These are phyloP conservation scores for Dasyornis broadbenti DNA, from an alignment of 2,113 vertebrate species.

Conservation along the genomic window DNA sequence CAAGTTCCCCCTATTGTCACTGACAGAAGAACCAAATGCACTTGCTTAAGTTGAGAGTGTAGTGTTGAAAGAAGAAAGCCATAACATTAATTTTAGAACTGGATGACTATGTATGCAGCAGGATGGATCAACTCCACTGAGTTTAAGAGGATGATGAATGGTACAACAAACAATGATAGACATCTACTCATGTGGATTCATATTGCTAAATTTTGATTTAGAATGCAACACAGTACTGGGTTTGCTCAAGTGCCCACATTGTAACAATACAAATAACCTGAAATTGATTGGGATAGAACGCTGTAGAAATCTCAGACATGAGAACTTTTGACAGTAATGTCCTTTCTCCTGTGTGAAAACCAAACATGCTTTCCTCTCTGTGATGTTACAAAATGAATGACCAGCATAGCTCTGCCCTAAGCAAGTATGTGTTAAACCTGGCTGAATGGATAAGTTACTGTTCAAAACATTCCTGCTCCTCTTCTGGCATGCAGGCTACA, in stretches of 20 bases:
- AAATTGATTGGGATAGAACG: background rate
- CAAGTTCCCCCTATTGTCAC: background rate
- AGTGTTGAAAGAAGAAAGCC: background rate
- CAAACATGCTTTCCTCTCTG: background rate
- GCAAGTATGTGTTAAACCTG: background rate
- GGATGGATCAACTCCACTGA: background rate
- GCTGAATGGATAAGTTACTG: background rate
- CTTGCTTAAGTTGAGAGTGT: background rate
- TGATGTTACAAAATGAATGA: background rate
- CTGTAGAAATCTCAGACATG: background rate
- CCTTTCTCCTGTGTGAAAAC: background rate
- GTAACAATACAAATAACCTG: background rate
- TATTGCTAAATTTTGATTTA: background rate
- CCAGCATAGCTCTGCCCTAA: background rate
- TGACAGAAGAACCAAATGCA: background rate
- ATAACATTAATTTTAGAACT: background rate
- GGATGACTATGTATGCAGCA: background rate
- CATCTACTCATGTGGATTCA: background rate
- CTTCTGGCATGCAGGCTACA: background rate
- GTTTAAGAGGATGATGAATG: background rate
- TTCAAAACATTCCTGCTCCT: background rate
- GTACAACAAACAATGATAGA: background rate
- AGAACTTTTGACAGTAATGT: background rate
- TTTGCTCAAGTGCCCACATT: background rate
- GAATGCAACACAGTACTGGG: background rate